These are phyloP conservation scores for Pygmarrhopalites habei DNA, from an alignment of 1,140 invertebrate genomes.

Conservation along the genomic window DNA sequence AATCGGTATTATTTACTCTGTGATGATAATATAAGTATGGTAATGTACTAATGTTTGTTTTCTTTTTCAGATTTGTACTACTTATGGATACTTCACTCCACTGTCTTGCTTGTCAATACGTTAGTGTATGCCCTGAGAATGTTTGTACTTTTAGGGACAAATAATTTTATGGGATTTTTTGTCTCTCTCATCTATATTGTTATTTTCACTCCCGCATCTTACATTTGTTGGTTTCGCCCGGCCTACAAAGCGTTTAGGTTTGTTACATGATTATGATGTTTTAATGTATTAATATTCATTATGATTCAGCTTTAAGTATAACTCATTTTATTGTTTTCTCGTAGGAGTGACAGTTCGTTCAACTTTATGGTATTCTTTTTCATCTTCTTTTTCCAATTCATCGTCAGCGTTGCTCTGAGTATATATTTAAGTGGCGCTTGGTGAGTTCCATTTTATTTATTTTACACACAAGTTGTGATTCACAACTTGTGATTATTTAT, in stretches of 20 bases:
- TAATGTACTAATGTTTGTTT: no score
- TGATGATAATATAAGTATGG: no score
- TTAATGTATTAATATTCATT: conserved; percentile 30
- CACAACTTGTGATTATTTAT: no score
- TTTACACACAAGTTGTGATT: no score
- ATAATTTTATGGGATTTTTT: conserved; percentile 71
- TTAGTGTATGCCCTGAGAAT: conserved; percentile 67
- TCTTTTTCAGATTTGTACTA: conserved; percentile 95
- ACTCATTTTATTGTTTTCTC: conserved; percentile 48
- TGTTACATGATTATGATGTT: conserved; percentile 17
- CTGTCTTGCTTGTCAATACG: conserved; percentile 77
- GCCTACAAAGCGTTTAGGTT: conserved; percentile 80
- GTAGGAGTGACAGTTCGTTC: conserved; percentile 92
- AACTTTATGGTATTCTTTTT: conserved; percentile 99
- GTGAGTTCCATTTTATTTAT: conserved; percentile 56
- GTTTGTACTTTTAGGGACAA: conserved; percentile 39
- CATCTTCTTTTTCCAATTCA: conserved; percentile 95
- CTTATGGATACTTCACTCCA: conserved; percentile 89
- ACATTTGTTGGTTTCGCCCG: conserved; percentile 91
- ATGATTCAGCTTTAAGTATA: conserved; percentile 40
- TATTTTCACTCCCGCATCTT: conserved; percentile 92
- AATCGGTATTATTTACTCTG: no score
- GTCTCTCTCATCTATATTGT: conserved; percentile 81
- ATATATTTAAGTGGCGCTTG: conserved; percentile 74
- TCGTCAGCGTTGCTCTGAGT: conserved; percentile 77